phyloP scores from a whole-genome alignment of 1,140 invertebrate species.

The Druon quercuslanigerum region DNA sequence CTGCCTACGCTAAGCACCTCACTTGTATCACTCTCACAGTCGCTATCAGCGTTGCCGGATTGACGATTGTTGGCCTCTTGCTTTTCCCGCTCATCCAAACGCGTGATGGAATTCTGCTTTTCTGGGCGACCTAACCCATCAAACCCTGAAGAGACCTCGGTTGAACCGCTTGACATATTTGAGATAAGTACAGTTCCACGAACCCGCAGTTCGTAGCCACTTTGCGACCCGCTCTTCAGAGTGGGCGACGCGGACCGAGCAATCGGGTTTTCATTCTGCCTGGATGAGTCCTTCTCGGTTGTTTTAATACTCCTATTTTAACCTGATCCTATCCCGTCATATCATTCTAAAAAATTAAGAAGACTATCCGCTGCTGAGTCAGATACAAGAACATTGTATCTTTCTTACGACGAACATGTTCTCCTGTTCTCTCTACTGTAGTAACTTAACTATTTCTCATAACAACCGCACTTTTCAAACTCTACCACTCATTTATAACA shows the following conservation, averaged over 20 bases:
- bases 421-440: neutral
- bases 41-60: conserved; percentile 55
- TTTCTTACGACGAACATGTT: neutral
- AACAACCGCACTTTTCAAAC: too few species aligned
- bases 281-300: neutral
- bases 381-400: neutral
- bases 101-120: conserved; percentile 38
- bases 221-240: conserved; percentile 41
- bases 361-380: neutral
- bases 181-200: conserved; percentile 34
- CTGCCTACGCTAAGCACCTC: conserved; percentile 78
- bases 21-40: conserved; percentile 73
- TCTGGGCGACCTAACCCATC: conserved; percentile 32
- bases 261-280: conserved; percentile 54
- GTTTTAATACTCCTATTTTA: neutral
- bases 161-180: conserved; percentile 47
- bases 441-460: too few species aligned
- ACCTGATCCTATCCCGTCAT: conserved; percentile 18
- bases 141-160: conserved; percentile 49
- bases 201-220: neutral
- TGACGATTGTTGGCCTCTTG: neutral
- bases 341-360: neutral
- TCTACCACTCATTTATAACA: too few species aligned
- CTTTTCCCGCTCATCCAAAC: conserved; percentile 29
- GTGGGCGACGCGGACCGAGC: conserved; percentile 40